Evolutionary conservation across 1,140 invertebrate genomes (phyloP), one percentile per base, ranked within the genome.

Genomic region (Aphelenchoides fujianensis): DNA sequence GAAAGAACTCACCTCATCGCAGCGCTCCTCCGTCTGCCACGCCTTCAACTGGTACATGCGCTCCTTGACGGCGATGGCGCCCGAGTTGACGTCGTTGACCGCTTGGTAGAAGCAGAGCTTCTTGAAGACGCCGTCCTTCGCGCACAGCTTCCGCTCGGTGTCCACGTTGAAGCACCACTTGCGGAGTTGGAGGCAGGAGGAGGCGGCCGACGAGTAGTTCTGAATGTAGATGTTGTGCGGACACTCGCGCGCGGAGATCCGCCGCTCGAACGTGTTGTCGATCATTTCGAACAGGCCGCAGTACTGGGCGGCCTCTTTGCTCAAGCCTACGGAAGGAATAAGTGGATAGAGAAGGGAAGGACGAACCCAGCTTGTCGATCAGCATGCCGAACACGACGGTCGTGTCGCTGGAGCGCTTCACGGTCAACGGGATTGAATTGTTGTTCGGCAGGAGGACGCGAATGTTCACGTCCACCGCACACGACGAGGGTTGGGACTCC

Each of bases 211-310:
- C 73, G 92, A 95, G 83, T 98, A 98, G 86, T 98, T 98, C 87
- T 98, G 94, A 76, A 98, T 95, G 85, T 98, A 98, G 59, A 98
- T 88, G 79, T 94, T 93, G 86, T 98, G 95, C 0, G 95, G 95
- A 74, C 94, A 92, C 87, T 98, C 96, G 82, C 91, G 90, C 1
- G 92, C 89, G 78, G 93, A 91, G 59, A 98, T 86, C 86, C 97
- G 97, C 63, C 96, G 89, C 86, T 98, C 94, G 93, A 86, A 68
- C 31, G 52, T 68, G 28, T 31, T 36, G 1, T 96, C 94, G 57
- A 98, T 92, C 79, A 96, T 97, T 88, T 98, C 95, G 88, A 97
- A 98, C 32, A 98, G 88, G 82, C 95, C 95, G 88, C 97, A 98
- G 87, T 92, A 95, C 30, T 31, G 1, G 82, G 91, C 90, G 36